Evolutionary conservation across 2,888 invertebrate genomes (phyloP), one percentile per base, ranked within the genome.

Genomic region (Calliopum simillimum): DNA sequence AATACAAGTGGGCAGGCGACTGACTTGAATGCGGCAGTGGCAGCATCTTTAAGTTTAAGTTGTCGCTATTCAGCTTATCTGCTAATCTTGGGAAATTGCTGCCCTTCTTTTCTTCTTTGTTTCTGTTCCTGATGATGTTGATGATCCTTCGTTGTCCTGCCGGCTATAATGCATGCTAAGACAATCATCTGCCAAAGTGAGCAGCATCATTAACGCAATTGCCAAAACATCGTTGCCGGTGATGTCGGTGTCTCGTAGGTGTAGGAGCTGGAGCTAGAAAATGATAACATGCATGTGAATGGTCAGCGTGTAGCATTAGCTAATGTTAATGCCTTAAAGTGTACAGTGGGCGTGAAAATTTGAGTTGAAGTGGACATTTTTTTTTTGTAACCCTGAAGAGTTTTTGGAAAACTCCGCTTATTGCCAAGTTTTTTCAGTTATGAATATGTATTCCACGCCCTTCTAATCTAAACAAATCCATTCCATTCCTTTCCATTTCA

Each of bases 171-270:
- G 43, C 19, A 41, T 41, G 53, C 11, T 46, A 41, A 12, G 16
- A 44, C 66, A 56, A 23, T 58, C 66, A 58, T 58, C 66, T 55
- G 53, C 25, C 62, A 49, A 46, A 64, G 56, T 64, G 49, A 64
- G 58, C 69, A 64, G 58, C 69, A 64, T 69, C 69, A 69, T 69
- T 69, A 69, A 64, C 69, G 69, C 62, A 51, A 61, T 59, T 68
- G 51, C 43, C 51, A 43, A 68, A 41, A 59, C 43, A 5, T 53
- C 41, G 43, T 43, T 16, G 13, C 16, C 33, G 43, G 3, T 14
- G 41, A 59, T 43, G 21, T 51, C 51, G n/a, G 19, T 51, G 51
- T 16, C 16, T n/a, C n/a, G n/a, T n/a, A n/a, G n/a, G n/a, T n/a
- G 51, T 21, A 14, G 11, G 11, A 14, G 21, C 8, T 21, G 19